Evolutionary conservation across 1,140 invertebrate genomes (phyloP), one percentile per base, ranked within the genome.

Genomic region (Asobara japonica): DNA sequence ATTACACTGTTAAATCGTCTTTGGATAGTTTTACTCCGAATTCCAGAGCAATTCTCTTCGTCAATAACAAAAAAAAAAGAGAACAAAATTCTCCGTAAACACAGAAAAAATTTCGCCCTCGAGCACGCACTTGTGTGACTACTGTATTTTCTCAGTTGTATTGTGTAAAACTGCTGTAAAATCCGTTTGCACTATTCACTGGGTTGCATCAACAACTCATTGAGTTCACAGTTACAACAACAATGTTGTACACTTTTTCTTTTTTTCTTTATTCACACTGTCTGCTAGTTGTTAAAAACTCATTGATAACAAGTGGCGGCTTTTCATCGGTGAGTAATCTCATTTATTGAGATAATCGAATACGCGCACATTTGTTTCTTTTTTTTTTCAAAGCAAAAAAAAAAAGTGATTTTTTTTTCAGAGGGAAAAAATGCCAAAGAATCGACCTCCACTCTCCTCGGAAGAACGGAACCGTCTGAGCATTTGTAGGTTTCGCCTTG

Each of bases 401-500:
- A 1, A 5, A 13, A 1, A 2, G 7, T 13, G 2, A 16, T 66
- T 33, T 16, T 30, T 66, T 27, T 61, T 66, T 62, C 5, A 60
- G 16, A 65, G 27, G 27, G 13, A 41, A 10, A 36, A 66, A 38
- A 51, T 27, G 69, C 56, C 36, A 27, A 30, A 71, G 62, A 61
- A 61, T 18, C 22, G 60, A 82, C 76, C 72, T 82, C 83, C 77
- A 77, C 76, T 82, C 84, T 74, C 77, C n/a, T 77, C 79, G 77
- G 48, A 78, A 76, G 80, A 74, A 80, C 81, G 74, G 36, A 79
- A 81, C 78, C 73, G 74, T 85, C 80, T 85, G 84, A 85, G 56
- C 74, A 74, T 75, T 79, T 73, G 70, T 75, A 60, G 68, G 48
- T 72, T 75, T 73, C 38, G 74, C 65, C 72, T 78, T 77, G 51